Conservation (phyloP, 2,888 invertebrate species). For the Acanthosepion lycidas region DNA sequence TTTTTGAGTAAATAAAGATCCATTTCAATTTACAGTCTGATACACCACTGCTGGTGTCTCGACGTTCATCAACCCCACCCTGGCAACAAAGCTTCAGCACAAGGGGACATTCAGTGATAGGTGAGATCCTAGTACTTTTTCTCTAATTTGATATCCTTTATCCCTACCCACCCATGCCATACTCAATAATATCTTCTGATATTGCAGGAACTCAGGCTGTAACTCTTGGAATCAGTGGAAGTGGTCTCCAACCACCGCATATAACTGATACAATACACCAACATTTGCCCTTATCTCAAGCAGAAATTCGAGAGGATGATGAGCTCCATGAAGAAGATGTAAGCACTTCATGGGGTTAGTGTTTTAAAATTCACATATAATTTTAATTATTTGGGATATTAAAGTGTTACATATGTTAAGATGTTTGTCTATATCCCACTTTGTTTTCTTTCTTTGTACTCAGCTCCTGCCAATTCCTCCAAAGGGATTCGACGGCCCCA, state of each 20-base stretch:
- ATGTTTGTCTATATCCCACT: not conserved
- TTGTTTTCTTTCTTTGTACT: not conserved
- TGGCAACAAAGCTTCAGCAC: conserved; percentile 52
- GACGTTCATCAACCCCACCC: conserved; percentile 69
- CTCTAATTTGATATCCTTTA: not conserved
- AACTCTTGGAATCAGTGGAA: conserved; percentile 62
- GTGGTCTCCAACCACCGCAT: conserved; percentile 61
- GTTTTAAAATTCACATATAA: not conserved
- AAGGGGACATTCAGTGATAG: conserved; percentile 34
- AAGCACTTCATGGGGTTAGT: not conserved
- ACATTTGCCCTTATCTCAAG: not conserved
- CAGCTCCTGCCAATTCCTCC: not conserved
- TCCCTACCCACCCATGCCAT: not conserved
- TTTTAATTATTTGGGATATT: not conserved
- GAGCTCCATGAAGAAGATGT: not conserved
- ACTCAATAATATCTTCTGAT: not conserved
- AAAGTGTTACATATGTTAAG: too few relatives aligned
- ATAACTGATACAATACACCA: not conserved
- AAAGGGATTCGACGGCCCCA: not conserved
- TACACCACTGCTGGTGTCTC: conserved; percentile 57
- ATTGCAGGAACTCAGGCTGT: not conserved
- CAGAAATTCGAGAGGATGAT: conserved; percentile 1
- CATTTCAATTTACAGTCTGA: conserved; percentile 61
- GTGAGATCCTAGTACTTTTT: not conserved
- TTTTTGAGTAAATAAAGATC: not conserved